Conservation (phyloP, 2,888 invertebrate genomes). For the Coleophora deauratella region DNA sequence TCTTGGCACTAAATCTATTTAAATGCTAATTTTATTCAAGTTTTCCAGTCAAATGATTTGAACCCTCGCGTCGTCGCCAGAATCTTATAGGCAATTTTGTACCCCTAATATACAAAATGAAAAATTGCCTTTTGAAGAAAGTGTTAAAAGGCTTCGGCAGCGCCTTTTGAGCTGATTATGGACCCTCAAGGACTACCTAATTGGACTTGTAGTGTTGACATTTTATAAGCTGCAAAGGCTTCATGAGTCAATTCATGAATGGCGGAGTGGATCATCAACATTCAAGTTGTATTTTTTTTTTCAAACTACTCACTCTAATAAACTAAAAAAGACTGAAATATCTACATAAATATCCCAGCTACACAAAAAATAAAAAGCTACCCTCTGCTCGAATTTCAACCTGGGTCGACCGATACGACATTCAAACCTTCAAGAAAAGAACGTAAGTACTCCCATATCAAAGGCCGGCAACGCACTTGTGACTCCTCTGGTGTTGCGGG, state of each 20-base stretch:
- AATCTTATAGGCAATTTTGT: slow-evolving; percentile 22
- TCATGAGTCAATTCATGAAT: background rate
- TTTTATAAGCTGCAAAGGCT: background rate
- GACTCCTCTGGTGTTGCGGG: too few species aligned
- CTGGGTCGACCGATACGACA: too few species aligned
- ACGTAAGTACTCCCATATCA: too few species aligned
- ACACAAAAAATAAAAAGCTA: too few species aligned
- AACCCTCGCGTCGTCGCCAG: slow-evolving; percentile 19
- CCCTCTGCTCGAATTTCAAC: too few species aligned
- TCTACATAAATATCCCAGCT: too few species aligned
- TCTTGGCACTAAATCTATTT: slow-evolving; percentile 10
- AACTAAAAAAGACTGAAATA: too few species aligned
- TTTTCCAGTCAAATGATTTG: slow-evolving; percentile 30
- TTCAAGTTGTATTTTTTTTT: too few species aligned
- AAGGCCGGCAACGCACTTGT: too few species aligned
- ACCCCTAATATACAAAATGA: slow-evolving; percentile 28
- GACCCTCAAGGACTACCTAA: slow-evolving; percentile 30
- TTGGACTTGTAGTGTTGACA: slow-evolving; percentile 21
- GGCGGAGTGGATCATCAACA: too few species aligned
- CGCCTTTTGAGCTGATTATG: slow-evolving; percentile 42
- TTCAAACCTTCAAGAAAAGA: too few species aligned
- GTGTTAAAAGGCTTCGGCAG: slow-evolving; percentile 30
- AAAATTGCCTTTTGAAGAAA: slow-evolving; percentile 3
- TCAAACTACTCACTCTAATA: too few species aligned
- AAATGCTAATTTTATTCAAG: slow-evolving; percentile 45